Evolutionary conservation across 2,888 invertebrate genomes (phyloP), one percentile per base, ranked within the genome.

Genomic region (Rotaria macrura): DNA sequence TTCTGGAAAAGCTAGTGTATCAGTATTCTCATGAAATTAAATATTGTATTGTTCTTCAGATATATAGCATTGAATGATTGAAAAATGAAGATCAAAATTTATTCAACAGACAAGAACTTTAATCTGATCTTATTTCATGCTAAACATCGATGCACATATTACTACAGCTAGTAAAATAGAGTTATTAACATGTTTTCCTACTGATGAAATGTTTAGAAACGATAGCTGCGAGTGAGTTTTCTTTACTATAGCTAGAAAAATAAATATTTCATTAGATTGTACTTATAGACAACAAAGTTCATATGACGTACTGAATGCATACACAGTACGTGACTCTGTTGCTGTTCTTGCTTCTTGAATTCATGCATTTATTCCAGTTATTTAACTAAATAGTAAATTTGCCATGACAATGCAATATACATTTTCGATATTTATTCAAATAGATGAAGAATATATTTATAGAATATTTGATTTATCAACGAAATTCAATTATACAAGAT

Each of bases 321-420:
- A 97, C 91, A 95, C 97, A 1, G 94, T 97, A 88, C 93, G 96
- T 89, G 96, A 96, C 91, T 95, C n/a, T n/a, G n/a, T 96, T 3
- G 94, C 94, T 89, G 96, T 96, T 88, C 97, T 97, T 0, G 97
- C 97, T 92, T 97, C 97, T 92, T 97, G 97, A 91, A 97, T 96
- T 84, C 97, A 97, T 92, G 98, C 97, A 87, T 98, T 98, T 14
- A 95, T 98, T 54, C 98, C 97, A 0, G 96, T 97, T 34, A 96
- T 97, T 90, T 14, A 17, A 49, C 47, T 93, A 98, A 7, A 92
- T 98, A 85, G 97, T 98, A 97, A 97, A 98, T 92, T 96, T 98
- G 96, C 97, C n/a, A n/a, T n/a, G n/a, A 98, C 0, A 94, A 96
- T 0, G 95, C 96, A 89, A 95, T 97, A 91, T 97, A 98, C 43